Evolutionary conservation across 2,797 vertebrate genomes (phyloP).

Genomic region (Mormyrus hasselquistii): DNA sequence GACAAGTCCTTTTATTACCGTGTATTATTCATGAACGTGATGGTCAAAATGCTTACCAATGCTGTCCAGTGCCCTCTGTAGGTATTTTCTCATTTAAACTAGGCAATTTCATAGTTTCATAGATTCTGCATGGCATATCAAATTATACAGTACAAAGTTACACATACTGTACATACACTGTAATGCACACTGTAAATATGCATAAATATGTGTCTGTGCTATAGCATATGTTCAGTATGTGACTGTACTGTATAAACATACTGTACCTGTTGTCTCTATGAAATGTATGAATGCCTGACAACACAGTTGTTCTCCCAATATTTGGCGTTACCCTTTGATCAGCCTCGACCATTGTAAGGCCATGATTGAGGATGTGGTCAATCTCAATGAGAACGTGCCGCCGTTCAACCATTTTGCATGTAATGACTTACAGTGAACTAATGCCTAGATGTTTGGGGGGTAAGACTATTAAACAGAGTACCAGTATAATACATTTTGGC

Average conservation of each 20-base stretch:
- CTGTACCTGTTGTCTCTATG: neutral
- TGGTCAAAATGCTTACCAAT: neutral
- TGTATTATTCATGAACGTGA: neutral
- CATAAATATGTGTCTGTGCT: neutral
- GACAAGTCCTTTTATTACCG: neutral
- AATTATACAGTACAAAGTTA: neutral
- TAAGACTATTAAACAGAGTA: neutral
- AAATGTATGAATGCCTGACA: neutral
- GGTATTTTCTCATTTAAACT: neutral
- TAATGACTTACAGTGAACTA: neutral
- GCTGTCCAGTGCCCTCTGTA: neutral
- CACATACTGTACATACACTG: neutral
- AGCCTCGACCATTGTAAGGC: neutral
- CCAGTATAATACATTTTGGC: neutral
- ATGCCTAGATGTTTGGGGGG: neutral
- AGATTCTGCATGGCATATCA: neutral
- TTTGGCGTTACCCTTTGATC: neutral
- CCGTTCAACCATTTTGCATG: neutral
- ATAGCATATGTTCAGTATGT: neutral
- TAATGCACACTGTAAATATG: neutral
- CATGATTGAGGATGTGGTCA: neutral
- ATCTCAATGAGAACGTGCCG: neutral
- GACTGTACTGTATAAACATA: neutral
- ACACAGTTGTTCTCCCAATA: neutral
- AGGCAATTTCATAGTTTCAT: too few relatives aligned